Evolutionary conservation across 2,113 vertebrate genomes (phyloP).

Genomic region (Recurvirostra avosetta): DNA sequence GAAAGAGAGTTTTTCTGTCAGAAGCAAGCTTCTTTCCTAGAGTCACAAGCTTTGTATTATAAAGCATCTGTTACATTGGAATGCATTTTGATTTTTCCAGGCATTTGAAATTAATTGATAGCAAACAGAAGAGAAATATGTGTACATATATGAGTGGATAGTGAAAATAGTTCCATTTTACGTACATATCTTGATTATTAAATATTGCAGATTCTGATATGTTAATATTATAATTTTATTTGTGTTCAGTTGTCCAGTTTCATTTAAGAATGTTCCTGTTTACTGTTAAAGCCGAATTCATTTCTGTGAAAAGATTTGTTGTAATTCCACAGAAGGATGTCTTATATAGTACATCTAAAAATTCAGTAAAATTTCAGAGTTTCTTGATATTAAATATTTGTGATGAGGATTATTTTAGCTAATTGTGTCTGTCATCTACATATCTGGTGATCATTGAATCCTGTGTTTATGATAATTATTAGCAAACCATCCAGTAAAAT

Average conservation of each 20-base stretch:
- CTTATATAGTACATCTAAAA: constrained; percentile 27
- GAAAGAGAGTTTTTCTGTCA: background rate
- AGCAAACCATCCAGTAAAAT: constrained; percentile 33
- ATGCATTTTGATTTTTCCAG: background rate
- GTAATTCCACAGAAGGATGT: constrained; percentile 37
- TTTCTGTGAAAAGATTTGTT: constrained; percentile 54
- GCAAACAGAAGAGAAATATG: constrained; percentile 8
- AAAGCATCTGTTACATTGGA: background rate
- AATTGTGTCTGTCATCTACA: constrained; percentile 44
- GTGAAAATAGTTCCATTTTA: constrained; percentile 46
- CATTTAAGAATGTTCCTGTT: constrained; percentile 42
- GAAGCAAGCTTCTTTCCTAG: background rate
- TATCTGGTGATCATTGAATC: constrained; percentile 58
- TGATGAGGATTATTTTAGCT: constrained; percentile 52
- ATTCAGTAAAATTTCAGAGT: constrained; percentile 28
- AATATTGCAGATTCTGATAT: constrained; percentile 46
- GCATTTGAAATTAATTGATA: background rate
- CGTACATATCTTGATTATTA: constrained; percentile 14
- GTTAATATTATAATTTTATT: constrained; percentile 43
- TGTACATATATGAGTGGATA: background rate
- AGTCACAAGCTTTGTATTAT: background rate
- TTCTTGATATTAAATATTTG: constrained; percentile 13
- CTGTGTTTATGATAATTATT: constrained; percentile 56
- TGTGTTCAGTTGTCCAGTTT: constrained; percentile 46
- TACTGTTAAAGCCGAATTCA: constrained; percentile 44